Base-by-base conservation (phyloP, 1,140 invertebrate species). In the Zaprionus tsacasi region DNA sequence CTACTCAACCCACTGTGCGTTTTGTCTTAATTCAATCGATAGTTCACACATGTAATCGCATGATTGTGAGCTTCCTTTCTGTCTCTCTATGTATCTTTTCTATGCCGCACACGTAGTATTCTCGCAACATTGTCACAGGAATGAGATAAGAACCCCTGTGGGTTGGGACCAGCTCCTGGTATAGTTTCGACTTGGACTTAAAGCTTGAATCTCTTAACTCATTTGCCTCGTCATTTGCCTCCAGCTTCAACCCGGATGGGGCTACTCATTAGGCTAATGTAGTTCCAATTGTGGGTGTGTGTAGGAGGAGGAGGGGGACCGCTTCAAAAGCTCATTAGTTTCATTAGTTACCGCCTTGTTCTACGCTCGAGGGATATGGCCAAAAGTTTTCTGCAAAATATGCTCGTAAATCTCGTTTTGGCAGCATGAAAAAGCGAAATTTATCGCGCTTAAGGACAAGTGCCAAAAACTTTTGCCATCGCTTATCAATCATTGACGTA, bases 41-140 rank as follows among this genome's bases (percentile, higher is more conserved):
- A 88, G 83, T 88, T 88, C 83, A 88, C 83, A 88, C 83, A 88
- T 88, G 83, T 88, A 88, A 88, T 88, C 83, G 81, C 81, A 83
- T 80, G 83, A 79, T 88, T 86, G 85, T 83, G 70, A 81, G 82
- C 82, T 86, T 87, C 85, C 83, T 88, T 70, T 21, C 30, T 13
- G 38, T 30, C n/a, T 66, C 17, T 30, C 27, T 30, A 30, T 30
- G 3, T 21, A 21, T 30, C 27, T 30, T 30, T 30, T 89, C 81
- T 85, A 88, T 88, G 73, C 83, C 77, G 58, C 64, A 81, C 83
- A 88, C 83, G 83, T 88, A 89, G 64, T 65, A 58, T 50, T 11
- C 17, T 1, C 45, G 45, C 78, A 70, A 88, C 85, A 89, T 89
- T 87, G 80, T 78, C 45, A 12, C 45, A 11, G 45, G 7, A 21